Conservation (phyloP, 1,140 invertebrate genomes). For the Diuraphis noxia region DNA sequence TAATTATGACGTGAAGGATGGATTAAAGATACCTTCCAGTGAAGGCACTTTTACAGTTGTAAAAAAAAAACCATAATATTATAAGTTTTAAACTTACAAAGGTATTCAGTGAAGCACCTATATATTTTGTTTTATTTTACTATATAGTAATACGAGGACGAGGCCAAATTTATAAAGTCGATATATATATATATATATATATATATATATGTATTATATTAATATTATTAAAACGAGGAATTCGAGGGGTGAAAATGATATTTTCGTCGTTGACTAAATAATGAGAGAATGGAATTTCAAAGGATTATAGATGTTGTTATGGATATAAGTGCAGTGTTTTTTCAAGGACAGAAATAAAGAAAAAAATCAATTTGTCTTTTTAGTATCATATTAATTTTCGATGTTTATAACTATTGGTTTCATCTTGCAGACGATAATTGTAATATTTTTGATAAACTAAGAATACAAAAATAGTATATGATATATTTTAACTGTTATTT, state of each 20-base stretch:
- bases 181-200: too few species aligned
- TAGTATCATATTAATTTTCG: background rate
- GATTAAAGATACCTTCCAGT: too few species aligned
- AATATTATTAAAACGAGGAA: background rate
- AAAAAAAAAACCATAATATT: too few species aligned
- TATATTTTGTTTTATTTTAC: background rate
- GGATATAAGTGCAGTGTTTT: background rate
- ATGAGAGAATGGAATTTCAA: background rate
- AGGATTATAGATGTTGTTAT: background rate
- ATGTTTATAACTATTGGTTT: background rate
- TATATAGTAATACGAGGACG: background rate
- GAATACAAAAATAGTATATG: background rate
- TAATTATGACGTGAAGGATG: too few species aligned
- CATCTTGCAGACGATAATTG: background rate
- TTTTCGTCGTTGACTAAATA: background rate
- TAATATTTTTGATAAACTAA: background rate
- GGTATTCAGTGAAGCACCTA: background rate
- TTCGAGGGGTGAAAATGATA: background rate
- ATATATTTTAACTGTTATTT: background rate
- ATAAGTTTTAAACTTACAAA: background rate
- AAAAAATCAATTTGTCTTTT: background rate
- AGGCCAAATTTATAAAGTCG: background rate
- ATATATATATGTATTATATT: background rate
- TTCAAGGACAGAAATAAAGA: background rate
- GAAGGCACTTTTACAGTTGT: too few species aligned